Percentiles rank a stretch among this genome's conserved stretches.
Evolutionary conservation across 2,113 vertebrate species (phyloP).

Genomic region (Megatriorchis doriae): DNA sequence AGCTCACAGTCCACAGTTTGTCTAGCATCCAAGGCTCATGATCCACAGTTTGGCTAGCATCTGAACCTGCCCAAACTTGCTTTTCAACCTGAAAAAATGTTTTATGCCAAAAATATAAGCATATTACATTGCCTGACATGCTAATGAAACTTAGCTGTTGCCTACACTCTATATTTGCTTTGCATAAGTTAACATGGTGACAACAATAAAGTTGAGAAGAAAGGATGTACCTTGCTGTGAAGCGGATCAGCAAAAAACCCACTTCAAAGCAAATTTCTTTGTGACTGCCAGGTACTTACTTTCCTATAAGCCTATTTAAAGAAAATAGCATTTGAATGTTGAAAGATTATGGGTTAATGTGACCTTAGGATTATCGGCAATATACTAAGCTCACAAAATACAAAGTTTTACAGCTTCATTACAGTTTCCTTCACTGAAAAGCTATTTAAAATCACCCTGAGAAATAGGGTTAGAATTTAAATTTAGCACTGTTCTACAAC

Average conservation of each 20-base stretch:
- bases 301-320: background rate
- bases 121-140: background rate
- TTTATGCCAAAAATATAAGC: background rate
- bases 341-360: background rate
- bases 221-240: background rate
- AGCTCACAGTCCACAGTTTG: background rate
- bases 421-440: background rate
- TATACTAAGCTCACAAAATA: background rate
- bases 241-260: background rate
- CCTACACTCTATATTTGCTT: fast-evolving
- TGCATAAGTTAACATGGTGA: background rate
- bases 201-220: background rate
- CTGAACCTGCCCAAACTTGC: background rate
- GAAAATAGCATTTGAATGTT: background rate
- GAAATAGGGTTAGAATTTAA: background rate
- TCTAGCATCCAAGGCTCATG: background rate
- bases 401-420: background rate
- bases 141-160: background rate
- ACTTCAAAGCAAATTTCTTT: background rate
- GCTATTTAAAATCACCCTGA: background rate
- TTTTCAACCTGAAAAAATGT: background rate
- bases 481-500: background rate
- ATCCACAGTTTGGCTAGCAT: background rate
- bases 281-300: background rate
- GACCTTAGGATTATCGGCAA: background rate